Evolutionary conservation across 2,888 invertebrate genomes (phyloP), one percentile per base, ranked within the genome.

Genomic region (Drosophila basisetae): DNA sequence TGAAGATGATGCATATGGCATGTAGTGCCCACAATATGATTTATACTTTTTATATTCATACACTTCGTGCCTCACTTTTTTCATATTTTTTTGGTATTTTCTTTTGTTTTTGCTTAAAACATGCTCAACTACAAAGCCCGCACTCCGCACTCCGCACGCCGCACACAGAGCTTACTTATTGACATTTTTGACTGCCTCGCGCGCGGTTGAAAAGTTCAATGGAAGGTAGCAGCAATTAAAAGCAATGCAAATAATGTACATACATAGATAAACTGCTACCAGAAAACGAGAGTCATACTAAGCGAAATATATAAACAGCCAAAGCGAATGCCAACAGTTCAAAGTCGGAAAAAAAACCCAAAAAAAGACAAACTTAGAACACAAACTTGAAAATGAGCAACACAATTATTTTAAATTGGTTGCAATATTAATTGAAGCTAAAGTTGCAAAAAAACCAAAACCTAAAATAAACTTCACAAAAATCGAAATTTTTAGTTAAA

Each of bases 201-300:
- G 64, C 49, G 74, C 69, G 76, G 76, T 78, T 76, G 80, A 88
- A 88, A 80, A 88, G 89, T 82, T 91, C 89, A 89, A 77, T 90
- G 89, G 80, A 78, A 89, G 79, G 74, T 70, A 89, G 76, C 69
- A 72, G 65, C 73, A 69, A 82, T 89, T 82, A 84, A 88, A 76
- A 68, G 28, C 54, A 55, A 67, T 74, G 71, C 78, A 72, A 65
- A 82, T 52, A 55, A 28, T 63, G n/a, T 56, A 59, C 49, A 62
- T 13, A 53, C 2, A 62, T 11, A 37, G 11, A 39, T 54, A n/a
- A 5, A 22, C 55, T 50, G 52, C 43, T 56, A 66, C n/a, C 50
- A 10, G 18, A 77, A 39, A 69, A 60, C 61, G 54, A 62, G 58
- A 64, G 55, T 52, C 47, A 69, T 43, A 39, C 61, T 11, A 43